phyloP scores from a whole-genome alignment of 2,113 vertebrate species.

The Anseranas semipalmata region DNA sequence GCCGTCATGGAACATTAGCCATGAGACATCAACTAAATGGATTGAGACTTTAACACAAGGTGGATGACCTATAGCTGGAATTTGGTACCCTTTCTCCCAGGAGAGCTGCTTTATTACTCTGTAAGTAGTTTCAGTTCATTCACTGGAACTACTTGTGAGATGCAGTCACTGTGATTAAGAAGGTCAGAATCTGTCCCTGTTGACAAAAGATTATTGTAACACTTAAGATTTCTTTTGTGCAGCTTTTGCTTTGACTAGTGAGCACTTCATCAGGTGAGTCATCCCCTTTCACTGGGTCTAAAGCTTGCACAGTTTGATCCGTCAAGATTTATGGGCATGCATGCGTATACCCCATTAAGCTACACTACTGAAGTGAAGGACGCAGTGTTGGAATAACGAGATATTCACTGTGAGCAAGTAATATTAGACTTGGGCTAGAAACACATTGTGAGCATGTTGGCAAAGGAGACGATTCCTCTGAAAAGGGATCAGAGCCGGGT shows the following conservation, averaged over 20 bases:
- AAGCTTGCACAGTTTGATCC: constrained; percentile 50
- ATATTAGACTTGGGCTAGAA: not conserved
- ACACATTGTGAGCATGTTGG: not conserved
- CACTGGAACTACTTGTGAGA: not conserved
- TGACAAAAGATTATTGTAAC: constrained; percentile 32
- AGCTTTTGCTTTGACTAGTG: constrained; percentile 3
- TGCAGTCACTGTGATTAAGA: not conserved
- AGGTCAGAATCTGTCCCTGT: constrained; percentile 25
- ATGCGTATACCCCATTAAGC: not conserved
- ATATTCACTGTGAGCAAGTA: not conserved
- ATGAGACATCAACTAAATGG: not conserved
- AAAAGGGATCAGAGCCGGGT: not conserved
- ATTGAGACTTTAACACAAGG: constrained; percentile 31
- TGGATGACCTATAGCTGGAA: constrained; percentile 42
- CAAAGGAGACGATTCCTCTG: not conserved
- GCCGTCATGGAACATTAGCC: constrained; percentile 2
- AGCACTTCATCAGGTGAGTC: constrained; percentile 59
- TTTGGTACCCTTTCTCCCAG: not conserved
- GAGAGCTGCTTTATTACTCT: not conserved
- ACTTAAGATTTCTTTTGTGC: constrained; percentile 25
- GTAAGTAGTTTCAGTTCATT: not conserved
- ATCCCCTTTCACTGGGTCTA: constrained; percentile 26
- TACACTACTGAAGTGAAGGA: not conserved
- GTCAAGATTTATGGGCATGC: constrained; percentile 17
- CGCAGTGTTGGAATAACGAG: constrained; percentile 27